A percentile compares a stretch with the other conserved stretches of the same genome.
These are phyloP conservation scores for Meloidogyne chitwoodi DNA, from an alignment of 1,140 invertebrate species.

Conservation along the genomic window DNA sequence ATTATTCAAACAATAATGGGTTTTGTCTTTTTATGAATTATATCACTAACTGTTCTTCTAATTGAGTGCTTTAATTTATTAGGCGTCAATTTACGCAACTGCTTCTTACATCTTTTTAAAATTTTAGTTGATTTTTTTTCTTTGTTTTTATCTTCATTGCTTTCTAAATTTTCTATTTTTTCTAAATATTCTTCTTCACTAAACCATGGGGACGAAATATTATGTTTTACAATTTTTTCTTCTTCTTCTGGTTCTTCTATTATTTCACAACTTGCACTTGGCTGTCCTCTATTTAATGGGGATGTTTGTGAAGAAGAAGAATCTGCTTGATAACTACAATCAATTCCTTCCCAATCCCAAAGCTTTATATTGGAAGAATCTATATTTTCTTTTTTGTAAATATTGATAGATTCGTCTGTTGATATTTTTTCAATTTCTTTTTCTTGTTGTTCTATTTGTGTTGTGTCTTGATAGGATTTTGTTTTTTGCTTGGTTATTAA, in stretches of 20 bases:
- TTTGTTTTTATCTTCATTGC: background rate
- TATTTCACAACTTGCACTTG: background rate
- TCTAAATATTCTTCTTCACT: background rate
- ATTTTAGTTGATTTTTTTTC: background rate
- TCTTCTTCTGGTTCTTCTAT: background rate
- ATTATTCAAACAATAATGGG: too few species aligned
- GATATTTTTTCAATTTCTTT: background rate
- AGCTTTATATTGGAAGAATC: background rate
- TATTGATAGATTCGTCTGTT: background rate
- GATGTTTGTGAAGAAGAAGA: background rate
- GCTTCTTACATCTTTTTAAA: background rate
- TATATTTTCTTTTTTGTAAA: background rate
- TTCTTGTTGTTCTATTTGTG: background rate
- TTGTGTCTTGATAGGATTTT: background rate
- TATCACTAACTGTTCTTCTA: too few species aligned
- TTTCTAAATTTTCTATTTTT: too few species aligned
- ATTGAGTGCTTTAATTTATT: too few species aligned
- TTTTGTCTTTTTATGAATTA: too few species aligned
- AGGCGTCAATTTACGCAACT: too few species aligned
- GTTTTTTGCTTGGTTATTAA: background rate
- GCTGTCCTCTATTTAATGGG: background rate
- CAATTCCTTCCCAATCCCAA: background rate
- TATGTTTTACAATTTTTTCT: background rate
- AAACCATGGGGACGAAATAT: background rate
- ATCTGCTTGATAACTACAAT: background rate